Base-by-base conservation (phyloP, 1,140 invertebrate species). In the Procambarus virginalis region DNA sequence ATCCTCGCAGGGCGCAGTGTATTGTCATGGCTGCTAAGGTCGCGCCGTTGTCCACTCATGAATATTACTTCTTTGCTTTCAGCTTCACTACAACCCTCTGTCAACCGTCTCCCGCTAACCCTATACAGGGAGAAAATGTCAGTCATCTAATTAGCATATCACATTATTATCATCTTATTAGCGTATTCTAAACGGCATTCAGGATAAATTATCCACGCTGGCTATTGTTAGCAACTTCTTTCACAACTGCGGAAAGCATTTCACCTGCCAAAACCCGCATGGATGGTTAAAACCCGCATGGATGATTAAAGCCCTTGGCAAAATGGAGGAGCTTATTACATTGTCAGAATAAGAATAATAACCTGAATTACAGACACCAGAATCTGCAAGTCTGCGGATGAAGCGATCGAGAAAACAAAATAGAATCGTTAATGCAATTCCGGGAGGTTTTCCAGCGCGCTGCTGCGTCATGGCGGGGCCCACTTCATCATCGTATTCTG, bases 401-500 rank as follows among this genome's bases (percentile, higher is more conserved):
- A 80, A 80, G 85, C 85, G 77, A 86, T 86, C 85, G 85, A 86
- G 76, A 80, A 86, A 86, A 86, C 85, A 86, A 86, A 86, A 86
- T 68, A 86, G 85, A 80, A 80, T 80, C 85, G 85, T 70, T 80
- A 70, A 86, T 86, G 85, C 77, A 86, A 86, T 86, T 86, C 85
- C 60, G 60, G 85, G 77, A 60, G 76, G 60, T 70, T 70, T 86
- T 88, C 73, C 73, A 55, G 48, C 79, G 78, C 68, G 60, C 80
- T 82, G 86, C 86, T 87, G 86, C 79, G 78, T 82, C 86, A 87
- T 87, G 86, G 68, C 70, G 86, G 60, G 48, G 51, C 45, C 49
- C 86, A 82, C 86, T 88, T 82, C 86, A 88, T 88, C 86, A 88
- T 88, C 86, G 86, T 76, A 75, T 88, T 82, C 86, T 76, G 76